Percentiles rank a stretch among this genome's conserved stretches.
Evolutionary conservation across 92 coral and sea anemone species (phyloP).

Genomic region (Scolanthus callimorphus): DNA sequence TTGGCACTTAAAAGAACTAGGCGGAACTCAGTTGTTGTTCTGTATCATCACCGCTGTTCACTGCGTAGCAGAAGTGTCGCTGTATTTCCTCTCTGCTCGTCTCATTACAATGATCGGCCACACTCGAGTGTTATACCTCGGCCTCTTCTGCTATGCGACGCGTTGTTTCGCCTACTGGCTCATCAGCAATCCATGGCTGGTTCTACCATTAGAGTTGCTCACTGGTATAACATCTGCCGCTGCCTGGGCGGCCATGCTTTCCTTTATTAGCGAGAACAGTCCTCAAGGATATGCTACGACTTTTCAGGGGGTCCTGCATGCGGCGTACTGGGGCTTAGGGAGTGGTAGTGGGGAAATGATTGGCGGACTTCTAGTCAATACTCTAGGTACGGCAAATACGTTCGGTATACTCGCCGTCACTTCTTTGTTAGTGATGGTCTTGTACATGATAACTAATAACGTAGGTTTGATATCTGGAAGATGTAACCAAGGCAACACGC

Average conservation of each 20-base stretch:
- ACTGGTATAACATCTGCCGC: conserved; percentile 79
- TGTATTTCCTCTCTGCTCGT: conserved; percentile 54
- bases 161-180: conserved; percentile 49
- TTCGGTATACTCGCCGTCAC: conserved; percentile 54
- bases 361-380: conserved; percentile 60
- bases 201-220: conserved; percentile 55
- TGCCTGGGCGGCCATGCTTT: conserved; percentile 71
- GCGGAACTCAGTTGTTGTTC: conserved; percentile 64
- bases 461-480: no score
- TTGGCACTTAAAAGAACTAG: conserved; percentile 73
- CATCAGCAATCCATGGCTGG: conserved; percentile 54
- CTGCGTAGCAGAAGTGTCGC: conserved; percentile 59
- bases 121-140: conserved; percentile 54
- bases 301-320: conserved; percentile 61
- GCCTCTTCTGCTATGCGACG: conserved; percentile 38
- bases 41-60: conserved; percentile 61
- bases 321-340: conserved; percentile 70
- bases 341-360: conserved; percentile 69
- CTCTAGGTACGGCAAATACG: conserved; percentile 50
- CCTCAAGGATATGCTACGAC: conserved; percentile 26
- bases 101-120: conserved; percentile 48
- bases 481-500: no score
- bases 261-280: conserved; percentile 56
- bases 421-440: conserved; percentile 36
- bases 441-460: conserved; percentile 37